phyloP scores from a whole-genome alignment of 2,113 vertebrate genomes.

The Aspidoscelis tigris region DNA sequence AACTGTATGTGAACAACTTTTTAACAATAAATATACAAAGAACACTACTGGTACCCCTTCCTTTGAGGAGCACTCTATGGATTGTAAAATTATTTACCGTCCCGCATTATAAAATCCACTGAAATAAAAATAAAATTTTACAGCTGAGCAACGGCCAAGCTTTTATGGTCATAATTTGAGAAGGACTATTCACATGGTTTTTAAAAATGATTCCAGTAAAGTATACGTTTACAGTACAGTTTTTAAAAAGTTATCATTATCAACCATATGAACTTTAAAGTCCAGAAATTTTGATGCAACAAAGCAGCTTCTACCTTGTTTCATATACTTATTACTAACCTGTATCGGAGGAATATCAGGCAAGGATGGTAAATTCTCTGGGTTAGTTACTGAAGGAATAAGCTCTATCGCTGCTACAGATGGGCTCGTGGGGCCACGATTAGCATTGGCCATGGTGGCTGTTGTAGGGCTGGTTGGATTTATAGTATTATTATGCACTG shows the following conservation, averaged over 20 bases:
- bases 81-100: not conserved
- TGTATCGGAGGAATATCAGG: conserved; percentile 98
- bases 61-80: not conserved
- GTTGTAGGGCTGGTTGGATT: conserved; percentile 98
- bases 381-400: conserved; percentile 97
- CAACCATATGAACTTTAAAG: fast-evolving
- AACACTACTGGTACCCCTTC: not conserved
- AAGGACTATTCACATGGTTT: not conserved
- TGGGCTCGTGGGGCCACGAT: conserved; percentile 92
- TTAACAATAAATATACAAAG: not conserved
- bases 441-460: conserved; percentile 93
- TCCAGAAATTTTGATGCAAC: not conserved
- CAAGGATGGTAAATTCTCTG: conserved; percentile 95
- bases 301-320: not conserved
- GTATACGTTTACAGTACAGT: not conserved
- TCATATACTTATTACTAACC: conserved; percentile 76
- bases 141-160: not conserved
- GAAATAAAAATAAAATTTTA: not conserved
- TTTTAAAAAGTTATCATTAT: not conserved
- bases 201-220: not conserved
- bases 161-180: not conserved
- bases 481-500: conserved; percentile 91
- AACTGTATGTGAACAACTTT: too few species aligned
- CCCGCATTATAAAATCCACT: not conserved
- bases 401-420: conserved; percentile 92